A percentile compares a stretch with the other conserved stretches of the same genome.
These are phyloP conservation scores for Mustelus asterias DNA, from an alignment of 2,113 vertebrate species.

Conservation along the genomic window DNA sequence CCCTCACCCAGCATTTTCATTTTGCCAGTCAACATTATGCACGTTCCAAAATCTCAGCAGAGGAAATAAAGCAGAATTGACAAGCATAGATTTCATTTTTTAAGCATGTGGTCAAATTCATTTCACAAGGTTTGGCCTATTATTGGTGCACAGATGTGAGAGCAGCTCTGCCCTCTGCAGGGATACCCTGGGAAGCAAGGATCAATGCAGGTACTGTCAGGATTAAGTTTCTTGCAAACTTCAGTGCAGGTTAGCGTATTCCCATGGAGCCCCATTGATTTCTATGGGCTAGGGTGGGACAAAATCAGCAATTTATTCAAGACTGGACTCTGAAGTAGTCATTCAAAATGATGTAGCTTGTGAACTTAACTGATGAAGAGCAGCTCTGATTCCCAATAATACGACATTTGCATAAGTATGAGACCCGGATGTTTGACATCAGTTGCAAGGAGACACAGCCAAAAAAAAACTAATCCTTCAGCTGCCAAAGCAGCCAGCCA, in stretches of 20 bases:
- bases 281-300: background rate
- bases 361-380: background rate
- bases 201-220: background rate
- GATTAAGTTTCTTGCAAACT: background rate
- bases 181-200: background rate
- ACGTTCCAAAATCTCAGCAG: background rate
- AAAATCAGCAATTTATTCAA: background rate
- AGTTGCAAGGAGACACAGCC: background rate
- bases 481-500: background rate
- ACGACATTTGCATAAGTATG: background rate
- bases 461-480: conserved; percentile 11
- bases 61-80: background rate
- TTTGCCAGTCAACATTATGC: background rate
- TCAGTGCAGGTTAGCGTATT: background rate
- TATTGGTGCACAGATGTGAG: background rate
- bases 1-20: background rate
- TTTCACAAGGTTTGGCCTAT: background rate
- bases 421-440: conserved; percentile 16
- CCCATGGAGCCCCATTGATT: background rate
- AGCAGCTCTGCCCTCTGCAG: background rate
- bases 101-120: background rate
- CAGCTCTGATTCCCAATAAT: background rate
- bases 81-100: conserved; percentile 19
- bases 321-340: background rate
- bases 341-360: background rate